Base-by-base conservation (phyloP, 2,113 vertebrate species). In the Podiceps cristatus region DNA sequence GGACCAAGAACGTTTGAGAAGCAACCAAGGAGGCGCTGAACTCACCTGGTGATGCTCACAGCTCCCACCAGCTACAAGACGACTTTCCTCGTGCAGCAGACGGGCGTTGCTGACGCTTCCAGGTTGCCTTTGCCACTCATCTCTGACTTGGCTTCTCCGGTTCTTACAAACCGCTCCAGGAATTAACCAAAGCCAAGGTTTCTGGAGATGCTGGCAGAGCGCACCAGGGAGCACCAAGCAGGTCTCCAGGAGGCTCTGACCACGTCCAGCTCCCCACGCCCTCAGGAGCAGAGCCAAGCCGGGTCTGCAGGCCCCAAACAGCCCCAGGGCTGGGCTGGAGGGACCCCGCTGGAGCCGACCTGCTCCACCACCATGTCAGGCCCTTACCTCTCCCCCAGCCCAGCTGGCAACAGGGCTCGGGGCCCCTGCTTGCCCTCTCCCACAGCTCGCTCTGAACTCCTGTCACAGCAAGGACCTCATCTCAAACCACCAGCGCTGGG, bases 61-160 rank as follows among this genome's bases (percentile, higher is more conserved):
- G 59, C 31, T 83, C 74, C 17, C 10, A 0, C 7, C 35, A 58
- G 67, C 63, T 23, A 1, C 63, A 10, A 24, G 56, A 78, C 3
- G 29, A 13, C 13, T 33, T 45, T 8, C 29, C 71, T 73, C 1
- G 0, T 24, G 45, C 37, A 18, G 42, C 59, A 60, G 18, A 29
- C 0, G 0, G 55, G 31, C 0, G 0, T 2, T 69, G 79, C 29
- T 66, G 74, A 10, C 0, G 1, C 82, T 78, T 44, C 74, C 66
- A 71, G 35, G 37, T 50, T 78, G 76, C 59, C 49, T 83, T 56
- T 90, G 75, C 33, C 20, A 2, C 64, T 63, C 3, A 0, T 7
- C 19, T 53, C 40, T 7, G 9, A 13, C 16, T 20, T 8, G 72
- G 29, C 27, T 25, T 8, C 58, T 73, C 29, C 18, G 24, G 22